Conservation (phyloP, 2,113 vertebrate species). For the Brachyhypopomus occidentalis region DNA sequence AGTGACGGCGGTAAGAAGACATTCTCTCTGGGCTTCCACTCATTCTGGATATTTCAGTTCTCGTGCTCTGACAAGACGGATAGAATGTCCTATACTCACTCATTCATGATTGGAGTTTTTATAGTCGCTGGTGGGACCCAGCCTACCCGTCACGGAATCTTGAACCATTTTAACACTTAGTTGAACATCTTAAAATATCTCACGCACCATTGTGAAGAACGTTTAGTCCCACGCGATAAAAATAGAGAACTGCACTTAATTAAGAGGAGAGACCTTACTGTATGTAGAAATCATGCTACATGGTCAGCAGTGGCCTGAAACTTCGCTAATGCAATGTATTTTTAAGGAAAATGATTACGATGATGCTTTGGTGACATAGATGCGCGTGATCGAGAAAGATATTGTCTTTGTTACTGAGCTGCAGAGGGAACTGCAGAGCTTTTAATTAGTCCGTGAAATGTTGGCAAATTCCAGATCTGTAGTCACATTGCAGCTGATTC, state of each 20-base stretch:
- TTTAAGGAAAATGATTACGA: too few relatives aligned
- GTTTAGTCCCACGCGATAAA: slow-evolving; percentile 51
- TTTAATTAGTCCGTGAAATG: neutral
- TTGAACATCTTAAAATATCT: slow-evolving; percentile 66
- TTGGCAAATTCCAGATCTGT: too few relatives aligned
- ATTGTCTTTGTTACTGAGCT: too few relatives aligned
- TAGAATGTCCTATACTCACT: slow-evolving; percentile 6
- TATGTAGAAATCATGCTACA: neutral
- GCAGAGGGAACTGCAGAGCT: too few relatives aligned
- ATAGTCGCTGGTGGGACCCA: slow-evolving; percentile 39
- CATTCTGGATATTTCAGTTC: slow-evolving; percentile 61
- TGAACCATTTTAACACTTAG: slow-evolving; percentile 59
- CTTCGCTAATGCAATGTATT: too few relatives aligned
- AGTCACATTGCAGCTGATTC: too few relatives aligned
- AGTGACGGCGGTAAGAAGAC: slow-evolving; percentile 77
- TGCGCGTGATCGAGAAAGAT: too few relatives aligned
- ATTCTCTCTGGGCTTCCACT: slow-evolving; percentile 74
- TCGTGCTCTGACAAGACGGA: slow-evolving; percentile 18
- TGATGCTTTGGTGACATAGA: too few relatives aligned
- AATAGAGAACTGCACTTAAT: slow-evolving; percentile 55
- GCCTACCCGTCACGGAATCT: slow-evolving; percentile 67
- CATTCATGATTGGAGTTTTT: slow-evolving; percentile 56
- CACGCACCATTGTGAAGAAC: slow-evolving; percentile 60
- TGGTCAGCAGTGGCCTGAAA: too few relatives aligned
- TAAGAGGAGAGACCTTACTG: neutral